These are phyloP conservation scores for Aethina tumida DNA, from an alignment of 1,140 invertebrate genomes.

Conservation along the genomic window DNA sequence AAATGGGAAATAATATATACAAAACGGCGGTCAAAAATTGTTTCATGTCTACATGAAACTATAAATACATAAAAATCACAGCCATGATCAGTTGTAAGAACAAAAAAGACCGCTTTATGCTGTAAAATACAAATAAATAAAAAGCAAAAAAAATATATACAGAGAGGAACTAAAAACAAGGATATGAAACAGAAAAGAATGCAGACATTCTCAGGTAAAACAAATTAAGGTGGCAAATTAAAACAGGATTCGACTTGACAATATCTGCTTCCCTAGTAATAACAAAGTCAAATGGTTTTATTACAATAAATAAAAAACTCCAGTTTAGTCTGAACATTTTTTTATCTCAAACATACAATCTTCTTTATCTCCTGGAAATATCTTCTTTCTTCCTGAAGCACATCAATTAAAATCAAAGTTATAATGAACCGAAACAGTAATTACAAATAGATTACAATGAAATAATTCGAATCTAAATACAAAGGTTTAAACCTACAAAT, in stretches of 20 bases:
- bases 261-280: not conserved
- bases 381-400: slow-evolving; percentile 9
- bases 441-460: no score
- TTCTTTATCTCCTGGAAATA: slow-evolving; percentile 13
- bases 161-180: no score
- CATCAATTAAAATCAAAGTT: not conserved
- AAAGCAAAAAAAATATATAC: slow-evolving; percentile 1
- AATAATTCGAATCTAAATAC: no score
- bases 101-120: not conserved
- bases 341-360: slow-evolving; percentile 19
- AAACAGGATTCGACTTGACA: not conserved
- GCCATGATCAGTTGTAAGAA: not conserved
- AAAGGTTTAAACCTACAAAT: no score
- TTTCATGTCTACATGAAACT: not conserved
- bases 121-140: slow-evolving; percentile 1
- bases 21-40: not conserved
- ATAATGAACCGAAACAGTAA: no score
- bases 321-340: slow-evolving; percentile 14
- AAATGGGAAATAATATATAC: no score
- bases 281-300: slow-evolving; percentile 1
- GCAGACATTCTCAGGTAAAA: not conserved
- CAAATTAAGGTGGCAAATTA: not conserved
- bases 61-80: not conserved
- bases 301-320: slow-evolving; percentile 14
- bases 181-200: not conserved